Base-by-base conservation (phyloP, 2,888 invertebrate species). In the Ichneumoninae sp. region DNA sequence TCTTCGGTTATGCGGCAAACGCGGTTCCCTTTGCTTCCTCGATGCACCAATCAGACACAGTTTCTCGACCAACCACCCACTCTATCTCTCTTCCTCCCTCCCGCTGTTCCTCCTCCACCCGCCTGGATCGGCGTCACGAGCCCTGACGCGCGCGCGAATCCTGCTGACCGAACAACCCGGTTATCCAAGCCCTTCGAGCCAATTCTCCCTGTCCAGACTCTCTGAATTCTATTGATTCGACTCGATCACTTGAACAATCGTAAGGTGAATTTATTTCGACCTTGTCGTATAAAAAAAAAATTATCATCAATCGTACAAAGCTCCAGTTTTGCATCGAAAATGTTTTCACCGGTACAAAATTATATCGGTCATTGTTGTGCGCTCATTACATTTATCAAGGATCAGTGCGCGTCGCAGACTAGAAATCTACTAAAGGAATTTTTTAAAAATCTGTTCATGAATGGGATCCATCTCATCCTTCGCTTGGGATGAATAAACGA, bases 1-100 rank as follows among this genome's bases (percentile, higher is more conserved):
- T 74, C 63, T 85, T 78, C 86, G 84, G 83, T 88, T 90, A 90
- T 90, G 89, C 89, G 89, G 89, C 88, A 89, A 86, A 87, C 74
- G 80, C 84, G 52, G 63, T 63, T 50, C 63, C 76, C 70, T 71
- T 52, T 69, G 60, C 63, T 80, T 73, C 79, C 22, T 22, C 57
- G 40, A 36, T 79, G 63, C 78, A 52, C 78, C 78, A 71, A 79
- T 79, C 70, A 63, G 47, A 60, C 65, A 79, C 78, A 57, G 36
- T 71, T 71, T 40, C 71, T 52, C 57, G 63, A 54, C 26, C 65
- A 73, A 54, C 71, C 40, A 80, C 79, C 79, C 70, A 52, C 79
- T 65, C 63, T 47, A n/a, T 54, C 30, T 36, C 57, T 0, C 22
- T 78, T 54, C 60, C 36, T 44, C 73, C 57, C 22, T 36, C 36